phyloP scores from a whole-genome alignment of 2,888 invertebrate genomes.

The Orthosia gothica region DNA sequence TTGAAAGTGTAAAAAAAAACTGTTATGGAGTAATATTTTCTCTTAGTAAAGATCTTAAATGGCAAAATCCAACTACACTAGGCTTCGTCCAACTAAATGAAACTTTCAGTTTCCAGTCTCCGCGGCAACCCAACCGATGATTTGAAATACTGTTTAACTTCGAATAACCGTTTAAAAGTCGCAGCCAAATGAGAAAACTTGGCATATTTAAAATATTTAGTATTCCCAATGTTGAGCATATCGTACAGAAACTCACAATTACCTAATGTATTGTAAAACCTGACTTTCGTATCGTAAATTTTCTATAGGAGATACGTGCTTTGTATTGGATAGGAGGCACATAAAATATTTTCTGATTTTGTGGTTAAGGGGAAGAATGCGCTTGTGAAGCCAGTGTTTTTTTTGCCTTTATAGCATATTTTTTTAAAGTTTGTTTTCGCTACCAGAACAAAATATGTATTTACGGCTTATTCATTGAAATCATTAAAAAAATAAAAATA shows the following conservation, averaged over 20 bases:
- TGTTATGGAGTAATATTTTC: too few relatives aligned
- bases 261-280: conserved; percentile 68
- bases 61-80: background rate
- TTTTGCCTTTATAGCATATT: too few relatives aligned
- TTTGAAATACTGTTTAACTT: conserved; percentile 36
- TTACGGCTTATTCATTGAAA: too few relatives aligned
- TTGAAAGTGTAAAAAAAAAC: too few relatives aligned
- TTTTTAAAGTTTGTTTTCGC: too few relatives aligned
- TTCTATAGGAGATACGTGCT: conserved; percentile 61
- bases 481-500: too few relatives aligned
- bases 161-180: conserved; percentile 45
- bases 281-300: conserved; percentile 63
- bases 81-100: background rate
- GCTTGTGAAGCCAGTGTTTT: too few relatives aligned
- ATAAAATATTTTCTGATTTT: conserved; percentile 66
- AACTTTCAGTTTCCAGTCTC: conserved; percentile 21
- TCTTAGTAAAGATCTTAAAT: background rate
- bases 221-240: conserved; percentile 34
- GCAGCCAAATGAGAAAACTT: conserved; percentile 44
- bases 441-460: too few relatives aligned
- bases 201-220: conserved; percentile 46
- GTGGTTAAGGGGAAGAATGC: conserved; percentile 7
- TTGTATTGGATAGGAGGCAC: conserved; percentile 55
- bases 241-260: conserved; percentile 61
- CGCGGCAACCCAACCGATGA: background rate